Evolutionary conservation across 2,888 invertebrate species (phyloP).

Genomic region (Gerris lacustris): DNA sequence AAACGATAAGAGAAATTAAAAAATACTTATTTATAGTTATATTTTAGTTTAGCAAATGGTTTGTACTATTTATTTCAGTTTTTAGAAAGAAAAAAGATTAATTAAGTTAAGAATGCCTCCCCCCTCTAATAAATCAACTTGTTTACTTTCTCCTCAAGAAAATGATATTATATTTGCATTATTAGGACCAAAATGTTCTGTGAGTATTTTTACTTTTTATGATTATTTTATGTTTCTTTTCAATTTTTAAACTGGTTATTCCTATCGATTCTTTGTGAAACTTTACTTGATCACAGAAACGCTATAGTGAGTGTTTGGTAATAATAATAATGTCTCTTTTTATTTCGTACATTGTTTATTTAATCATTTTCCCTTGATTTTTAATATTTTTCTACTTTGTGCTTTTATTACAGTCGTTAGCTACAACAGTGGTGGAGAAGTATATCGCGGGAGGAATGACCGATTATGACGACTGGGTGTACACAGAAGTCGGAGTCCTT

Average conservation of each 20-base stretch:
- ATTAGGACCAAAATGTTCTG: conserved; percentile 75
- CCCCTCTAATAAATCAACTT: conserved; percentile 38
- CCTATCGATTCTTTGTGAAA: too few relatives aligned
- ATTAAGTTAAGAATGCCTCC: not conserved
- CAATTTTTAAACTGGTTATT: too few relatives aligned
- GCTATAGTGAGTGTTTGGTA: too few relatives aligned
- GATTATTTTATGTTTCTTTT: not conserved
- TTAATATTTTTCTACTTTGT: not conserved
- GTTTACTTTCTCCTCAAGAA: conserved; percentile 62
- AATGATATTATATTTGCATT: conserved; percentile 72
- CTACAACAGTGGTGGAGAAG: conserved; percentile 75
- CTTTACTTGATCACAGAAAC: too few relatives aligned
- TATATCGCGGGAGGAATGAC: conserved; percentile 72
- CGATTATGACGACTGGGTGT: conserved; percentile 72
- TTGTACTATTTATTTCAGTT: too few relatives aligned
- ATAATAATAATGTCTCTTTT: too few relatives aligned
- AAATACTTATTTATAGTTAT: too few relatives aligned
- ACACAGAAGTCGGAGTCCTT: conserved; percentile 71
- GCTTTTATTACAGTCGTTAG: conserved; percentile 53
- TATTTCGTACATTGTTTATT: too few relatives aligned
- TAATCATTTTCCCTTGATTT: too few relatives aligned
- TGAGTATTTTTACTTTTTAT: conserved; percentile 39
- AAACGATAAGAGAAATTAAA: too few relatives aligned
- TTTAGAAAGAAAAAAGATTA: too few relatives aligned
- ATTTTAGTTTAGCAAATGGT: too few relatives aligned